These are phyloP conservation scores for Takifugu ocellatus DNA, from an alignment of 2,797 vertebrate species.

Conservation along the genomic window DNA sequence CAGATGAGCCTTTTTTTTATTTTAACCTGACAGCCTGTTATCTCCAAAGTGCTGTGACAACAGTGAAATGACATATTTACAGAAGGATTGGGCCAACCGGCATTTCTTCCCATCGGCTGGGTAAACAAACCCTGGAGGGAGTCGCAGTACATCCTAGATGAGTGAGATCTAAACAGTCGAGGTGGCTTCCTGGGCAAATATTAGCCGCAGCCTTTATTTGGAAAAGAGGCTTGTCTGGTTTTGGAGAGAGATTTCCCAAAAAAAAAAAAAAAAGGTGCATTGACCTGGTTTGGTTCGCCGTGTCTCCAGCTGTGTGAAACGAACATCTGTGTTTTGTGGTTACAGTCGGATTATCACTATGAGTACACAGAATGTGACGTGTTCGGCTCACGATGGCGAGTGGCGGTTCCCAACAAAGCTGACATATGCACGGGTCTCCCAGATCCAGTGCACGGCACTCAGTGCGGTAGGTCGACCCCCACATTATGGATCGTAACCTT, in stretches of 20 bases:
- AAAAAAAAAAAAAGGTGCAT: too few species aligned
- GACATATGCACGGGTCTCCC: slow-evolving; percentile 92
- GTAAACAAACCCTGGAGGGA: slow-evolving; percentile 51
- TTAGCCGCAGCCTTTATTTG: slow-evolving; percentile 65
- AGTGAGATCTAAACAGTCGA: slow-evolving; percentile 52
- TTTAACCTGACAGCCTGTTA: slow-evolving; percentile 11
- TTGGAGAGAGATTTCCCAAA: slow-evolving; percentile 11
- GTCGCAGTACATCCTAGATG: slow-evolving; percentile 67
- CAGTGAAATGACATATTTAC: slow-evolving; percentile 48
- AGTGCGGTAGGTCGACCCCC: slow-evolving; percentile 82
- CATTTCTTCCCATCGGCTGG: slow-evolving; percentile 23
- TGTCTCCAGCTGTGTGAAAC: slow-evolving; percentile 35
- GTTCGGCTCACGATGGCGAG: slow-evolving; percentile 88
- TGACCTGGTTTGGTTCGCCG: not conserved
- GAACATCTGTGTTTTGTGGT: slow-evolving; percentile 41
- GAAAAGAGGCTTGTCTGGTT: slow-evolving; percentile 60
- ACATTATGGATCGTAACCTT: not conserved
- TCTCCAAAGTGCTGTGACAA: slow-evolving; percentile 28
- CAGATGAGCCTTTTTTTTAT: not conserved
- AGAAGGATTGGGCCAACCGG: slow-evolving; percentile 44
- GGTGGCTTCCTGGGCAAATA: slow-evolving; percentile 62
- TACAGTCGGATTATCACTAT: slow-evolving; percentile 95
- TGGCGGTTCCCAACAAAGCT: slow-evolving; percentile 89
- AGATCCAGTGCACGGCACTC: slow-evolving; percentile 89
- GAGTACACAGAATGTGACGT: slow-evolving; percentile 96